Conservation (phyloP, 2,888 invertebrate species). For the Catocala sponsa region DNA sequence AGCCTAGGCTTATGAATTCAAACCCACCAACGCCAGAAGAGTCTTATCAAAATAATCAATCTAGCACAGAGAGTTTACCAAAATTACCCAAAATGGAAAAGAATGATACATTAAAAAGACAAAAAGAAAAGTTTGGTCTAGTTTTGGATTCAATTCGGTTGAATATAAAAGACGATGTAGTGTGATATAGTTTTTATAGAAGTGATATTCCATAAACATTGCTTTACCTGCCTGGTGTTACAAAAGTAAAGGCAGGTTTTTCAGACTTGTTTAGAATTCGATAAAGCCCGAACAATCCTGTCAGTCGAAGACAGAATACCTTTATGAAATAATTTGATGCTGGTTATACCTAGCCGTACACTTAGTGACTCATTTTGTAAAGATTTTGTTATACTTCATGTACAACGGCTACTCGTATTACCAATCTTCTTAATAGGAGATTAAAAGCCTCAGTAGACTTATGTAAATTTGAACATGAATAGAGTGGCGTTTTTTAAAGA, state of each 20-base stretch:
- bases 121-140: conserved; percentile 77
- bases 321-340: too few species aligned
- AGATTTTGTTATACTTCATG: too few species aligned
- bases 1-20: conserved; percentile 73
- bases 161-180: conserved; percentile 75
- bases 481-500: too few species aligned
- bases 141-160: conserved; percentile 80
- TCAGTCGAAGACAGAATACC: too few species aligned
- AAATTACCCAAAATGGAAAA: conserved; percentile 77
- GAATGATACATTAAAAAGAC: conserved; percentile 81
- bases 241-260: background rate
- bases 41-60: conserved; percentile 68
- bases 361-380: too few species aligned
- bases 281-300: background rate
- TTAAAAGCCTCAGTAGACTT: too few species aligned
- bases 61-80: conserved; percentile 72
- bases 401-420: too few species aligned
- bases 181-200: conserved; percentile 49
- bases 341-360: too few species aligned
- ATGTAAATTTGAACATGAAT: too few species aligned
- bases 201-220: conserved; percentile 36
- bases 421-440: too few species aligned
- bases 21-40: conserved; percentile 79
- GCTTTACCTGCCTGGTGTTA: background rate
- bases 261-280: background rate